Percentiles rank a stretch among this genome's conserved stretches.
phyloP scores from a whole-genome alignment of 2,797 vertebrate genomes.

The Cottoperca gobio region DNA sequence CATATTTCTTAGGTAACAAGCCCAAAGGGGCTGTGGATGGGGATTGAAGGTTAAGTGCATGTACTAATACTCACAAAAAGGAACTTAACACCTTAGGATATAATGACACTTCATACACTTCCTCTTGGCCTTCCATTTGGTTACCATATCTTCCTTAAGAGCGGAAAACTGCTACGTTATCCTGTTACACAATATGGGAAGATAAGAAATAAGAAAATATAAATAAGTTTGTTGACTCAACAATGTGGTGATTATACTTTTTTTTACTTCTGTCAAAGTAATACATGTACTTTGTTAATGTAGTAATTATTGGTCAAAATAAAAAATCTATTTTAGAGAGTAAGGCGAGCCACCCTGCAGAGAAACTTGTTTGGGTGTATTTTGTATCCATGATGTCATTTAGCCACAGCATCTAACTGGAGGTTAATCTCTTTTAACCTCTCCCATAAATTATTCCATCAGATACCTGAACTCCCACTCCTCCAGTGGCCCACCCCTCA shows the following conservation, averaged over 20 bases:
- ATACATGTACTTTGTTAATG: not conserved
- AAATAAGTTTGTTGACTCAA: not conserved
- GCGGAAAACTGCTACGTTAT: conserved; percentile 30
- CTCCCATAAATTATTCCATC: conserved; percentile 71
- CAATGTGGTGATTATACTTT: not conserved
- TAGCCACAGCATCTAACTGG: conserved; percentile 59
- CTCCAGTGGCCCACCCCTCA: conserved; percentile 30
- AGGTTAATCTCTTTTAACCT: conserved; percentile 73
- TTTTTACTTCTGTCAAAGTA: not conserved
- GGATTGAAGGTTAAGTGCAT: conserved; percentile 84
- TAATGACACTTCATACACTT: conserved; percentile 59
- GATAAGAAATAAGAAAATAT: not conserved
- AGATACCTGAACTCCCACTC: conserved; percentile 61
- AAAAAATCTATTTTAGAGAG: not conserved
- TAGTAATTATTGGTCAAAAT: not conserved
- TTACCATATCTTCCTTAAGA: conserved; percentile 28
- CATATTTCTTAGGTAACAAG: conserved; percentile 79
- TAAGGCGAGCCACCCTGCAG: not conserved
- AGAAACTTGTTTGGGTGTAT: conserved; percentile 3
- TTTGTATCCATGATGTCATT: conserved; percentile 41
- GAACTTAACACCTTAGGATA: conserved; percentile 75
- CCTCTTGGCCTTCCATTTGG: conserved; percentile 57
- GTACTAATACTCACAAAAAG: conserved; percentile 74
- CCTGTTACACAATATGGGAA: conserved; percentile 35
- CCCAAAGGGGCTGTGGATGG: conserved; percentile 69